Base-by-base conservation (phyloP, 2,113 vertebrate species). In the Anser cygnoides region DNA sequence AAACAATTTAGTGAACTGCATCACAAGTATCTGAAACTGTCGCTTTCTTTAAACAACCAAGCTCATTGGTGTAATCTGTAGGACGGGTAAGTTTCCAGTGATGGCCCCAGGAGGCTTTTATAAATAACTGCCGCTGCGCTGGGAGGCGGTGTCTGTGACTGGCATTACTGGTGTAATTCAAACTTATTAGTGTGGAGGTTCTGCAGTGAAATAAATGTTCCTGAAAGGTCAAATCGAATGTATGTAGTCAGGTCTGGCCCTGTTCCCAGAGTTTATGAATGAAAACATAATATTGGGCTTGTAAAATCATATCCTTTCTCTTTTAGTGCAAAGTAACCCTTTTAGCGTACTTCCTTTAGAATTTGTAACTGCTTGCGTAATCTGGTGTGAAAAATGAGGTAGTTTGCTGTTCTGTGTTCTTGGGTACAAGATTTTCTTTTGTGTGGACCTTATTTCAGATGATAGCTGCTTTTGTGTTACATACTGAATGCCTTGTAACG, bases 301-400 rank as follows among this genome's bases (percentile, higher is more conserved):
- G 86, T 94, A 96, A 93, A 92, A 96, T 61, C 77, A 37, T 82
- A 93, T 82, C 58, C 74, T 93, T 91, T 95, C 62, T 83, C 65
- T 88, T 90, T 81, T 37, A 79, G 73, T 67, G 57, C 68, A 37
- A 77, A 93, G 92, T 57, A 96, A 84, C 28, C 74, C 73, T 88
- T 84, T 96, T 68, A 93, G 54, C 62, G 7, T 26, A 17, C 66
- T 95, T 92, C 33, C 80, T 92, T 89, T 89, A 76, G 80, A 76
- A 94, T 94, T 90, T 94, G 87, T 91, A 66, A 52, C 77, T 58
- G 70, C 85, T 70, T 83, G 83, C 84, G 70, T 93, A 94, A 91
- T 73, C 61, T 84, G 77, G 82, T 86, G 79, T 93, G 75, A 72
- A 90, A 93, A 89, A 72, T 15, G 58, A 82, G 88, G 25, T 61